phyloP scores from a whole-genome alignment of 1,140 invertebrate species.

The Ostrea denselamellosa region DNA sequence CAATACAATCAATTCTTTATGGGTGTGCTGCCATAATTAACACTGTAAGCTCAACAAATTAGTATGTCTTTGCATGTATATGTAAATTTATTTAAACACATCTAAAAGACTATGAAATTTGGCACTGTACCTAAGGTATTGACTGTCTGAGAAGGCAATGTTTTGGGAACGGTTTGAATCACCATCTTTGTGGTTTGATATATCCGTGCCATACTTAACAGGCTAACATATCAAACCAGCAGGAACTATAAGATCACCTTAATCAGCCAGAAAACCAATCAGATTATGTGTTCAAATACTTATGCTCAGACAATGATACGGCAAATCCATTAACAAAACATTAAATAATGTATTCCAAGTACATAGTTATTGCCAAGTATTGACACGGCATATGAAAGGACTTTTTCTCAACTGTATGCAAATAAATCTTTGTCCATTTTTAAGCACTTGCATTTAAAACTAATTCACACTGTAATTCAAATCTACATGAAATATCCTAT shows the following conservation, averaged over 20 bases:
- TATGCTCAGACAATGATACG: constrained; percentile 25
- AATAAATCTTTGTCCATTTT: constrained; percentile 34
- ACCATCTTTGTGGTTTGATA: constrained; percentile 15
- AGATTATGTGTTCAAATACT: constrained; percentile 36
- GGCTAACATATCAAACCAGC: constrained; percentile 17
- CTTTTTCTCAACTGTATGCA: constrained; percentile 16
- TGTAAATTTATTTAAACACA: too few species aligned
- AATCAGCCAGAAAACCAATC: constrained; percentile 35
- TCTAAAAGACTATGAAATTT: not conserved
- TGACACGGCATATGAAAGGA: constrained; percentile 15
- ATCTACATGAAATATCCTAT: not conserved
- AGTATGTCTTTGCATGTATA: too few species aligned
- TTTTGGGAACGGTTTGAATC: constrained; percentile 20
- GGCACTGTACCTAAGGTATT: not conserved
- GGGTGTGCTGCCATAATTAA: too few species aligned
- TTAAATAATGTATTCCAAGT: constrained; percentile 2
- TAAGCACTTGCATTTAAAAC: constrained; percentile 15
- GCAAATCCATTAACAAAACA: constrained; percentile 39
- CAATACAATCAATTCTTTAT: too few species aligned
- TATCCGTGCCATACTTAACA: not conserved
- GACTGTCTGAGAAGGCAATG: not conserved
- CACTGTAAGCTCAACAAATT: too few species aligned
- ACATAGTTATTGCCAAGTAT: constrained; percentile 19
- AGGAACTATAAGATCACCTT: not conserved
- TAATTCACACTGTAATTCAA: constrained; percentile 4